Evolutionary conservation across 1,140 invertebrate species (phyloP).

Genomic region (Atta cephalotes): DNA sequence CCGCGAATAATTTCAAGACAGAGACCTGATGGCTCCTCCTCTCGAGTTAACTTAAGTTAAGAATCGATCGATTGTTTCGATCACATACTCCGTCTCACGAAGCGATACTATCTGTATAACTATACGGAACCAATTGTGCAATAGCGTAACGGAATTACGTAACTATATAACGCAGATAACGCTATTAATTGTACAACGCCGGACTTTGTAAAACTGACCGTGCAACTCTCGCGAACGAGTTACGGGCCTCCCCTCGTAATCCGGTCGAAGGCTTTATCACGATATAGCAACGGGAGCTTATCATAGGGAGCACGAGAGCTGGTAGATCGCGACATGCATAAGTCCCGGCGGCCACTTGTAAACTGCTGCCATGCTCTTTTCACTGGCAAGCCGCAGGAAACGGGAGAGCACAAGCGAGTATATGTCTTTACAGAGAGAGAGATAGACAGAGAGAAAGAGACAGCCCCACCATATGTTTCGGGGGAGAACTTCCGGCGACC

Average conservation of each 20-base stretch:
- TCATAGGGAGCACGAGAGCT: slow-evolving; percentile 33
- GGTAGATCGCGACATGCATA: slow-evolving; percentile 36
- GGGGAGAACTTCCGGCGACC: slow-evolving; percentile 80
- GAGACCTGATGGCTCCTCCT: not conserved
- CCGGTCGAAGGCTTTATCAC: slow-evolving; percentile 17
- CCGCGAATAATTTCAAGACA: not conserved
- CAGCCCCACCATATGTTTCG: slow-evolving; percentile 72
- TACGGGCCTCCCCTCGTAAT: slow-evolving; percentile 24
- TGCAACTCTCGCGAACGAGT: not conserved
- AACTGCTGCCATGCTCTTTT: slow-evolving; percentile 74
- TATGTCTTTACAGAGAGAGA: slow-evolving; percentile 49
- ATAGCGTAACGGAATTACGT: slow-evolving; percentile 6
- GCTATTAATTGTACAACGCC: slow-evolving; percentile 1
- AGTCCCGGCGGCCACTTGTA: slow-evolving; percentile 70
- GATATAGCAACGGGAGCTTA: slow-evolving; percentile 21
- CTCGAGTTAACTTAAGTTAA: not conserved
- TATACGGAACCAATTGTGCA: not conserved
- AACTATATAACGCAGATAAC: slow-evolving; percentile 19
- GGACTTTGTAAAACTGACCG: slow-evolving; percentile 4
- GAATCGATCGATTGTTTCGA: not conserved
- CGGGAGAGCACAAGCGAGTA: slow-evolving; percentile 59
- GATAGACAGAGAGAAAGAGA: slow-evolving; percentile 13
- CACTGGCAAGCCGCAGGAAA: slow-evolving; percentile 61
- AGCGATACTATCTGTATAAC: not conserved
- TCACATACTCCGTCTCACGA: not conserved